These are phyloP conservation scores for Callithrix jacchus DNA, from an alignment of 2,113 vertebrate species.

Conservation along the genomic window DNA sequence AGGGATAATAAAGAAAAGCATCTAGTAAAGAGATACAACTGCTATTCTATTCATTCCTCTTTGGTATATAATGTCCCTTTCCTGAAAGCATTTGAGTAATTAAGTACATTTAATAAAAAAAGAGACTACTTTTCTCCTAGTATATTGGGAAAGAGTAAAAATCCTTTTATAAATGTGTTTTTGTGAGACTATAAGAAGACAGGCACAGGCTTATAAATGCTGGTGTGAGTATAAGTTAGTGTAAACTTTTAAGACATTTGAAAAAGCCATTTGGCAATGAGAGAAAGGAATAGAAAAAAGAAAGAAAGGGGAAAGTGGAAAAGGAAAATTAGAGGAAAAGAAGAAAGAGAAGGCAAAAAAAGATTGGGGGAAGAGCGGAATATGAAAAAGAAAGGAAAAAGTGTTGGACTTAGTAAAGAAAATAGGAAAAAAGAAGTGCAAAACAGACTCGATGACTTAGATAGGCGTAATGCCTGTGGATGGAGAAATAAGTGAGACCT, in stretches of 20 bases:
- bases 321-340: neutral
- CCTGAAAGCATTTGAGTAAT: neutral
- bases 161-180: neutral
- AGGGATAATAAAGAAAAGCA: neutral
- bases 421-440: neutral
- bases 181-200: constrained; percentile 3
- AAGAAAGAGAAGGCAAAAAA: neutral
- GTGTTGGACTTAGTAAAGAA: neutral
- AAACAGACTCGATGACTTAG: fast-evolving
- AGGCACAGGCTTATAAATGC: neutral
- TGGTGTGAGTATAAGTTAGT: neutral
- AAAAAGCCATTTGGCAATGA: neutral
- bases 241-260: neutral
- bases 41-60: neutral
- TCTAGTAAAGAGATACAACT: neutral
- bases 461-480: fast-evolving
- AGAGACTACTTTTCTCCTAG: neutral
- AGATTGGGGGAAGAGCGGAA: neutral
- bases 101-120: neutral
- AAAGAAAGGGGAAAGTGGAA: neutral
- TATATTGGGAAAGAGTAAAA: neutral
- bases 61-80: neutral
- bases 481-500: fast-evolving
- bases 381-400: neutral
- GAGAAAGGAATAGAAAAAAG: neutral